Conservation (phyloP, 2,888 invertebrate genomes). For the Physocephala rufipes region DNA sequence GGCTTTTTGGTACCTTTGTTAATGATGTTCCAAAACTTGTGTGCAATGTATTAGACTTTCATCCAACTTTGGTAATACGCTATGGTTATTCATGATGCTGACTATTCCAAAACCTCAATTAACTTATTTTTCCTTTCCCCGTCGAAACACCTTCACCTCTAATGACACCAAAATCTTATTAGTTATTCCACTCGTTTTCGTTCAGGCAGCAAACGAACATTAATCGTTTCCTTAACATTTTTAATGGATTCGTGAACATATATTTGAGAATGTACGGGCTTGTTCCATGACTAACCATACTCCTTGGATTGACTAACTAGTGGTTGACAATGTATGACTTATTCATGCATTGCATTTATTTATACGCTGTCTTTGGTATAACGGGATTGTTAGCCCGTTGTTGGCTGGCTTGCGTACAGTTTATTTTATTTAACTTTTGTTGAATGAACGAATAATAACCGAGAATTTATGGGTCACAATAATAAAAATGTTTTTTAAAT, state of each 20-base stretch:
- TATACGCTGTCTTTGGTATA: background rate
- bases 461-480: background rate
- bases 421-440: background rate
- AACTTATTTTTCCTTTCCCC: too few species aligned
- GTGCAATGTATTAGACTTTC: too few species aligned
- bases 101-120: too few species aligned
- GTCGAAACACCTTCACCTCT: background rate
- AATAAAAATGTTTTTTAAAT: conserved; percentile 2
- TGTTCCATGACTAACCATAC: background rate
- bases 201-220: background rate
- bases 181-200: conserved; percentile 3
- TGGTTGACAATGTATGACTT: background rate
- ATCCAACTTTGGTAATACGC: too few species aligned
- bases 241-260: conserved; percentile 7
- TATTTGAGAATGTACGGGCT: background rate
- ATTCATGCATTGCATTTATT: conserved; percentile 8
- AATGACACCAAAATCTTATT: background rate
- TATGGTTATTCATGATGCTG: too few species aligned
- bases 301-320: background rate
- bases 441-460: background rate
- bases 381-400: conserved; percentile 4
- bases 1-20: too few species aligned
- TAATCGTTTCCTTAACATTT: conserved; percentile 5
- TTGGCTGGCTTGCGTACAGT: background rate
- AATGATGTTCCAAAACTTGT: too few species aligned